phyloP scores from a whole-genome alignment of 2,888 invertebrate species.

The Tryphoninae sp. region DNA sequence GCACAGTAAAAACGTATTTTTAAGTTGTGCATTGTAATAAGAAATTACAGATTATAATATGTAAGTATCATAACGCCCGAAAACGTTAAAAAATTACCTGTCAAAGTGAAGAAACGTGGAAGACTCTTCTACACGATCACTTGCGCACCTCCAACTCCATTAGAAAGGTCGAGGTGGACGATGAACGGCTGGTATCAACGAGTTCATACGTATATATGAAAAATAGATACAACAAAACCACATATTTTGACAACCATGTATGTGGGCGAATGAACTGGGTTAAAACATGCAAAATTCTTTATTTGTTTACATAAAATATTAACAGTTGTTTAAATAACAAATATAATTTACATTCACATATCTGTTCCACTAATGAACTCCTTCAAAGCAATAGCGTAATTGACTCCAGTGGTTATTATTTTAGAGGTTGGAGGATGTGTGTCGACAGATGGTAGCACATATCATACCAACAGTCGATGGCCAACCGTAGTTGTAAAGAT shows the following conservation, averaged over 20 bases:
- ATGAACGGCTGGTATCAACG: neutral
- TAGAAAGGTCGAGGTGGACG: slow-evolving; percentile 44
- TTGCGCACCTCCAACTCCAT: slow-evolving; percentile 55
- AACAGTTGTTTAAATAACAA: neutral
- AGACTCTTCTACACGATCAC: slow-evolving; percentile 65
- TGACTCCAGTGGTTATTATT: neutral
- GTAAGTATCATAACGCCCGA: slow-evolving; percentile 6
- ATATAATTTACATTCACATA: neutral
- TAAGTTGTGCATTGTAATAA: neutral
- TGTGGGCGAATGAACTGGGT: neutral
- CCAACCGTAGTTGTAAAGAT: neutral
- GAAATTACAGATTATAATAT: neutral
- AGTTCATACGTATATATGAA: neutral
- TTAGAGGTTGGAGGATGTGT: too few species aligned
- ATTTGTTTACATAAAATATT: neutral
- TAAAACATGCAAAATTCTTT: neutral
- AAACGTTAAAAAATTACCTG: slow-evolving; percentile 67
- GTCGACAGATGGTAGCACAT: too few species aligned
- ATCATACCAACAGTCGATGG: neutral
- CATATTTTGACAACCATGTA: neutral
- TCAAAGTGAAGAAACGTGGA: slow-evolving; percentile 73
- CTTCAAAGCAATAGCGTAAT: neutral
- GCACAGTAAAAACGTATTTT: slow-evolving; percentile 11
- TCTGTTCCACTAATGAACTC: neutral
- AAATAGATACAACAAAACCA: neutral